Percentiles rank a stretch among this genome's conserved stretches.
Evolutionary conservation across 2,888 invertebrate genomes (phyloP).

Genomic region (Ceramica pisi): DNA sequence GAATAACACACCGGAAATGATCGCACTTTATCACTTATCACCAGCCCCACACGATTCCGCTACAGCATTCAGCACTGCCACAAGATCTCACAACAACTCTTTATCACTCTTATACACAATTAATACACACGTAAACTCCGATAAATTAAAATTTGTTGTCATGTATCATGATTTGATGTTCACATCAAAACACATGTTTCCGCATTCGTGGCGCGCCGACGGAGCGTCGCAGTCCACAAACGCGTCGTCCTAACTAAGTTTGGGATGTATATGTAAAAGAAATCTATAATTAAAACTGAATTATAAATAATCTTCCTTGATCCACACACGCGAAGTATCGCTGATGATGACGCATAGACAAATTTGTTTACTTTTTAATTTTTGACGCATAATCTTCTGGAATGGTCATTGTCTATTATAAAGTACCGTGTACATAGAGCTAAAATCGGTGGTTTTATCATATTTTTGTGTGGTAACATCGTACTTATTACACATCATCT

Average conservation of each 20-base stretch:
- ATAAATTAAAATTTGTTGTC: slow-evolving; percentile 86
- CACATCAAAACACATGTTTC: slow-evolving; percentile 90
- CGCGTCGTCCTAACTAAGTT: slow-evolving; percentile 80
- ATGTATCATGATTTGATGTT: slow-evolving; percentile 84
- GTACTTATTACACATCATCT: slow-evolving; percentile 87
- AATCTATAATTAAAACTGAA: slow-evolving; percentile 86
- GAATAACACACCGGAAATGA: slow-evolving; percentile 78
- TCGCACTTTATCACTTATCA: slow-evolving; percentile 76
- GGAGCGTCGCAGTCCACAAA: slow-evolving; percentile 76
- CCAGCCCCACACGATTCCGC: slow-evolving; percentile 67
- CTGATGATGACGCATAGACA: slow-evolving; percentile 85
- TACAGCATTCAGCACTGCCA: slow-evolving; percentile 60
- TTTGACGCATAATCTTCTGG: slow-evolving; percentile 83
- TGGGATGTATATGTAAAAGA: slow-evolving; percentile 78
- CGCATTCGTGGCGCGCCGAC: slow-evolving; percentile 77
- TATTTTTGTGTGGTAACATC: slow-evolving; percentile 72
- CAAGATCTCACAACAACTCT: slow-evolving; percentile 64
- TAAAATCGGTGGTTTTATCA: slow-evolving; percentile 25
- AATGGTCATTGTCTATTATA: slow-evolving; percentile 70
- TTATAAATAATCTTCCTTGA: slow-evolving; percentile 85
- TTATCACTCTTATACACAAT: slow-evolving; percentile 56
- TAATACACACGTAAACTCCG: slow-evolving; percentile 70
- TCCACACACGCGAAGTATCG: slow-evolving; percentile 88
- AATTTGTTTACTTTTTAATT: slow-evolving; percentile 72
- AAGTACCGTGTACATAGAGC: slow-evolving; percentile 42